Base-by-base conservation (phyloP, 2,888 invertebrate genomes). In the Andrena bicolor region DNA sequence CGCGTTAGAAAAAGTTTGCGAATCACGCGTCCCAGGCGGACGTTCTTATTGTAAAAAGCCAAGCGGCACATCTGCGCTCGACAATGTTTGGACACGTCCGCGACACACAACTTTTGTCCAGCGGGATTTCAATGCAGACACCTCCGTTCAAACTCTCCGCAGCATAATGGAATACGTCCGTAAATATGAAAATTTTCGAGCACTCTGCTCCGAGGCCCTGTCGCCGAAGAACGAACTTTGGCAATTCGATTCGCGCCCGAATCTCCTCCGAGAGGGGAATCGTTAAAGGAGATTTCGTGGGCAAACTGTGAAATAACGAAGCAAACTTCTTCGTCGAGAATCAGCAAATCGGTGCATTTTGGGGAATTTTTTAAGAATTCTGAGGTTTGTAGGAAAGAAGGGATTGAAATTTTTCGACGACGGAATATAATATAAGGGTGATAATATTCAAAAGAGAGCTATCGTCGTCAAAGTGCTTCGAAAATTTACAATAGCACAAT, bases 31-130 rank as follows among this genome's bases (percentile, higher is more conserved):
- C 79, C 69, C 72, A 80, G 79, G 81, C 81, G 76, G 65, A 78
- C 74, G 76, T 74, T 75, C 76, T 80, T 79, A 64, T 76, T 71
- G 83, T 83, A 83, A 83, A 84, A 86, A 82, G 74, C 75, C 60
- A 60, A 70, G 69, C 71, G 86, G 84, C 89, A 92, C 92, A 93
- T 93, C 93, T 93, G 93, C 90, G 86, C 88, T 88, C 92, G 91
- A 93, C 93, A 93, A 93, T 93, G 90, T 93, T 94, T 93, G 91
- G 91, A 93, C 91, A 92, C 82, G 82, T 83, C 84, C 80, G 65
- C 87, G 88, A 74, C 87, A 86, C 87, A 88, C 83, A 93, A 93
- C 92, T 93, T 93, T 93, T 92, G 91, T 93, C 92, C 92, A 86
- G 82, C 83, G 92, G 90, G 90, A 92, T 92, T 93, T 91, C 89